Evolutionary conservation across 2,888 invertebrate genomes (phyloP), one percentile per base, ranked within the genome.

Genomic region (Nymphalis c-album): DNA sequence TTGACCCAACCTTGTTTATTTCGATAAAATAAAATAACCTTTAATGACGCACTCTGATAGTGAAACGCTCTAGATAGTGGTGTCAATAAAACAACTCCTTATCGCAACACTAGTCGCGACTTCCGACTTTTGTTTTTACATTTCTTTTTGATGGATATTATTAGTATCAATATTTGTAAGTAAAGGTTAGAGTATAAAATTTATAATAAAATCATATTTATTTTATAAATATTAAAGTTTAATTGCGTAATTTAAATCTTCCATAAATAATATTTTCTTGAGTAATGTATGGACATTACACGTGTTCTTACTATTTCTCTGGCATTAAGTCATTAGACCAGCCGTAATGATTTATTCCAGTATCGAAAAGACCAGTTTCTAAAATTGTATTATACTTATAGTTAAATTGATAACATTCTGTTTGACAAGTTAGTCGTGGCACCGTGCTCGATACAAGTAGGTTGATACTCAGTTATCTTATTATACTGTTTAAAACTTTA

Each of bases 81-180:
- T 74, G 74, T 73, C 70, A 75, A 70, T 70, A 69, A 68, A 73
- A 71, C 69, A 67, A 48, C 59, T 64, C 60, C 67, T 73, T 74
- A 73, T 74, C 74, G 7, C 26, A 22, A 35, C 40, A 31, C 59
- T 35, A 62, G 17, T 26, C n/a, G 13, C 10, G 48, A 31, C 17
- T 20, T 20, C 31, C 47, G 45, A 31, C 13, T 31, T 40, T 4
- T 46, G 51, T 16, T n/a, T 18, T 60, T 31, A 45, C 18, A 31
- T 16, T 58, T 4, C 8, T 48, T n/a, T 26, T 53, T 20, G 5
- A 48, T 59, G 31, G 26, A 22, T 13, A 53, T n/a, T 16, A 18
- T 55, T 63, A 3, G 10, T 18, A 3, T 31, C 5, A 31, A 31
- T 31, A 31, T 31, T 31, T 31, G 26, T 31, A 6, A 31, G 26